phyloP scores from a whole-genome alignment of 1,140 invertebrate genomes.

The Epicauta chinensis region DNA sequence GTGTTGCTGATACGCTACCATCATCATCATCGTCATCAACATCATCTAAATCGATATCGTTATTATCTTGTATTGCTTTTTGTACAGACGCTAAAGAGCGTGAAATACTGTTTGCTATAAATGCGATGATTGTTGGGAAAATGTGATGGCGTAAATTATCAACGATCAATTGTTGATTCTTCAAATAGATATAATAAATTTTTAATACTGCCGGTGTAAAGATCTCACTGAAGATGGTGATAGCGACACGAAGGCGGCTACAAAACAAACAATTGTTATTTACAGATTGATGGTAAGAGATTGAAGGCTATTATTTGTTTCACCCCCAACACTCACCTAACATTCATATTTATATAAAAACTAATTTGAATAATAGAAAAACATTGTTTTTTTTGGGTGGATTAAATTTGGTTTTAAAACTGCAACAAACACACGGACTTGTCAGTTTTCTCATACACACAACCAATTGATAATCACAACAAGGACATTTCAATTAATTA shows the following conservation, averaged over 20 bases:
- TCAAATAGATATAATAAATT: conserved; percentile 31
- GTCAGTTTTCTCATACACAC: background rate
- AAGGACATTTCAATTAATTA: no score
- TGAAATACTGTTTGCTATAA: conserved; percentile 47
- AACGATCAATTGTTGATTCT: conserved; percentile 35
- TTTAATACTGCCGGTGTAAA: conserved; percentile 31
- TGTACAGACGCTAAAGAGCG: conserved; percentile 46
- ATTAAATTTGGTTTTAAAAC: background rate
- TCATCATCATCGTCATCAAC: background rate
- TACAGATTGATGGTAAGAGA: background rate
- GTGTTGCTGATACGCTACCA: conserved; percentile 17
- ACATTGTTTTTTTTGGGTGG: no score
- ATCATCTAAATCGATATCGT: background rate
- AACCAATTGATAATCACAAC: background rate
- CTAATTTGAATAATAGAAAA: no score
- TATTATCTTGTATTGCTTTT: conserved; percentile 24
- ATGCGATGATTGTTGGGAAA: conserved; percentile 44
- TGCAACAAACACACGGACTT: background rate
- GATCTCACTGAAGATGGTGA: conserved; percentile 25
- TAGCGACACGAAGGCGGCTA: conserved; percentile 34
- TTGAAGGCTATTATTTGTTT: no score
- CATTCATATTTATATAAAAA: no score
- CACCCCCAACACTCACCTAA: no score
- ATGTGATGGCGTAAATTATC: conserved; percentile 39
- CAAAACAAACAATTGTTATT: conserved; percentile 10